Evolutionary conservation across 1,140 invertebrate species (phyloP), one percentile per base, ranked within the genome.

Genomic region (Drosophila albomicans): DNA sequence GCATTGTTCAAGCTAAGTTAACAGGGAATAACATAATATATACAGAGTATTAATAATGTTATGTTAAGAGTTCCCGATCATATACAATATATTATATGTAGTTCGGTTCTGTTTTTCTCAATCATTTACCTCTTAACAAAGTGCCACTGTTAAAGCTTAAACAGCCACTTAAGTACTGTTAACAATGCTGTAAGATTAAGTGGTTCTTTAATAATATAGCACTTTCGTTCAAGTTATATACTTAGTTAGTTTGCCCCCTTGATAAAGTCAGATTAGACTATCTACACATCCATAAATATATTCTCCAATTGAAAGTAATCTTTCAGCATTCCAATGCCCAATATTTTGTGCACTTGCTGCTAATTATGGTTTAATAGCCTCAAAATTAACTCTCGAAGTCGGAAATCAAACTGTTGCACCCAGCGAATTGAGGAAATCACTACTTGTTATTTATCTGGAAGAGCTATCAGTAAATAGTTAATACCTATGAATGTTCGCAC

Each of bases 401-500:
- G 20, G 11, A 52, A 52, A 28, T 20, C 45, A 16, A 48, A 48
- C 20, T 49, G 10, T 38, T 61, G 46, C 20, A 61, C 10, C 35
- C 15, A 46, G 15, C 35, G 13, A 41, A 28, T 38, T 25, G 48
- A 68, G 64, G 71, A 74, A 61, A 10, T 61, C 7, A 10, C 11
- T 64, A 74, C 64, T 74, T 74, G 16, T 13, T 54, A 13, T 38
- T 46, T 74, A 74, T 64, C 61, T 11, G 8, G 11, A 11, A 45
- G 43, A 13, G 8, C 49, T 51, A 59, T 49, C 51, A 49, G 28
- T 2, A 62, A 16, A 16, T 58, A 10, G 11, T 0, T 35, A 43
- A 54, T 30, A 2, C 35, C 49, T 13, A 11, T 10, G 43, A 28
- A 15, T 65, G 49, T 5, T 38, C 13, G n/a, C 13, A 32, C 25